phyloP scores from a whole-genome alignment of 2,888 invertebrate genomes.

The Pristionchus maxplancki region DNA sequence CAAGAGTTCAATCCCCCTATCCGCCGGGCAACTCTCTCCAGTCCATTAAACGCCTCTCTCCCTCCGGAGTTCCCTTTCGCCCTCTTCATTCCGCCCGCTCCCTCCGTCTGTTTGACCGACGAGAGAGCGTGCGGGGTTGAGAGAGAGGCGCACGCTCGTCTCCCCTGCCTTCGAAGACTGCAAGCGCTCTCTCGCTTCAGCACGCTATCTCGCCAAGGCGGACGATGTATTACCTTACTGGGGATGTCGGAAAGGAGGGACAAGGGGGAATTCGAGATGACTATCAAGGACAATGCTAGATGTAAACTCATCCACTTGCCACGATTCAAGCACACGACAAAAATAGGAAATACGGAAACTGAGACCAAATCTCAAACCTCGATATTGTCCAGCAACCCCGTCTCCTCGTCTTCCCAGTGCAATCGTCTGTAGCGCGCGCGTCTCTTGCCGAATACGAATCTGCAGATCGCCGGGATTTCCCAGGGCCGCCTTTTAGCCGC shows the following conservation, averaged over 20 bases:
- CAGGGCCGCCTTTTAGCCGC: not conserved
- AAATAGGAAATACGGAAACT: not conserved
- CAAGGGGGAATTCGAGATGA: not conserved
- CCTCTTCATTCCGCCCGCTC: not conserved
- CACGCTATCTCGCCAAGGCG: not conserved
- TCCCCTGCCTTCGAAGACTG: not conserved
- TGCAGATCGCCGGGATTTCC: not conserved
- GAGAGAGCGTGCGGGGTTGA: slow-evolving; percentile 8
- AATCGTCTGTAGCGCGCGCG: not conserved
- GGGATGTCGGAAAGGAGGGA: not conserved
- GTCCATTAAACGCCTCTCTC: slow-evolving; percentile 27
- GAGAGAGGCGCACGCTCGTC: not conserved
- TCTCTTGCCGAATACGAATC: slow-evolving; percentile 21
- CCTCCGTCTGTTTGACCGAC: not conserved
- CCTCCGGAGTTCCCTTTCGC: not conserved
- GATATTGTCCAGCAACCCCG: not conserved
- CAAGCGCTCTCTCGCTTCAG: not conserved
- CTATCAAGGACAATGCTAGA: too few species aligned
- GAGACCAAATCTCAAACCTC: not conserved
- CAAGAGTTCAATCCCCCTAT: slow-evolving; percentile 15
- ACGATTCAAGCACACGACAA: not conserved
- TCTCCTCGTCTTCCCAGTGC: slow-evolving; percentile 13
- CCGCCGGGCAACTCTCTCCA: too few species aligned
- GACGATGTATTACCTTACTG: not conserved
- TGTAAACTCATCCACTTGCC: too few species aligned